phyloP scores from a whole-genome alignment of 2,888 invertebrate genomes.

The Tenthredo notha region DNA sequence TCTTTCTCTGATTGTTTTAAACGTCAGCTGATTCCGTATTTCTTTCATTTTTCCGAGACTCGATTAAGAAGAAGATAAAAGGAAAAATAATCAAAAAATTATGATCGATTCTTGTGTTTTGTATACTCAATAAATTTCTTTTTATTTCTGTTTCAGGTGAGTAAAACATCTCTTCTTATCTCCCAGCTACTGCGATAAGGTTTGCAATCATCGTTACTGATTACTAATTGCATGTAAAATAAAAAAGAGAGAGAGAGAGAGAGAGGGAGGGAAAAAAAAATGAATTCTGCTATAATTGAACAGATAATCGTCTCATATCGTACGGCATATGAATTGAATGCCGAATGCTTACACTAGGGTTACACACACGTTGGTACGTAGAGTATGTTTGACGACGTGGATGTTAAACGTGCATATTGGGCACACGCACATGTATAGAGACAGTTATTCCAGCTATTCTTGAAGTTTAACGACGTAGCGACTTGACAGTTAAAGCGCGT shows the following conservation, averaged over 20 bases:
- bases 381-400: neutral
- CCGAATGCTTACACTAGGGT: neutral
- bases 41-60: no score
- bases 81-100: neutral
- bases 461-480: conserved; percentile 33
- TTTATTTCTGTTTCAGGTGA: conserved; percentile 37
- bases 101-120: neutral
- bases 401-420: neutral
- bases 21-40: no score
- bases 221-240: neutral
- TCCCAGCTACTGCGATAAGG: neutral
- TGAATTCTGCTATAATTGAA: neutral
- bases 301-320: neutral
- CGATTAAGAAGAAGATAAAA: no score
- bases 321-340: neutral
- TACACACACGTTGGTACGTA: neutral
- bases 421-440: neutral
- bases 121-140: neutral
- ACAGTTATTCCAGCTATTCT: neutral
- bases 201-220: neutral
- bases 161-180: conserved; percentile 17
- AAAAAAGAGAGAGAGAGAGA: neutral
- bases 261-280: no score
- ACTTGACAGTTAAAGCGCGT: conserved; percentile 19
- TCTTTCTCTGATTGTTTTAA: no score